Evolutionary conservation across 2,113 vertebrate genomes (phyloP), one percentile per base, ranked within the genome.

Genomic region (Peucedramus taeniatus): DNA sequence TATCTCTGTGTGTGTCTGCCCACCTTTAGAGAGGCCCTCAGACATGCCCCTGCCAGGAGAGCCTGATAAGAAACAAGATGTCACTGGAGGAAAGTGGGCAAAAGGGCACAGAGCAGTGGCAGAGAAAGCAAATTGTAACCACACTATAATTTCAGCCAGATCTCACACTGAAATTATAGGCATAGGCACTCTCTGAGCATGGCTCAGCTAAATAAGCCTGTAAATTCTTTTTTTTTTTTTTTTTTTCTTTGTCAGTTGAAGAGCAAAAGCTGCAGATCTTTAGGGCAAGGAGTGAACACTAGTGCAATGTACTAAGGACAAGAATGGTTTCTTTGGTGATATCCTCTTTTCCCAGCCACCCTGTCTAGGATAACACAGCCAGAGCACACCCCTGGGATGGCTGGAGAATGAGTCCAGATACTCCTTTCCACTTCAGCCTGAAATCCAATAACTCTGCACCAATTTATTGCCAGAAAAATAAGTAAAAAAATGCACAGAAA

Each of bases 371-470:
- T 75, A 39, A 60, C 47, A 76, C 51, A 74, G 10, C 15, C 13
- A 3, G 44, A 95, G 37, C 70, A 84, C 40, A 90, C 45, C 42
- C 75, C 23, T 63, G 63, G 59, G 63, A 80, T 47, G 39, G 21
- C 57, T 85, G 59, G 17, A 83, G 60, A 80, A 85, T 30, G 47
- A 80, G 83, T 90, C 30, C 8, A 7, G 75, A 89, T 80, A 64
- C 10, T 91, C 42, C 63, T 83, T 96, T 72, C 22, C 60, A 66
- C 30, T 86, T 85, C 66, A 77, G 50, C 50, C 51, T 91, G 90
- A 96, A 95, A 94, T 66, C 79, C 18, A 91, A 28, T 94, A 95
- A 87, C 59, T 83, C 15, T 42, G 22, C 59, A 80, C 30, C 63
- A 65, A 31, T 50, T 10, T 80, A 64, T 83, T 88, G 50, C 54